Percentiles rank a stretch among this genome's conserved stretches.
Conservation (phyloP, 2,888 invertebrate genomes). For the Norana najaformis region DNA sequence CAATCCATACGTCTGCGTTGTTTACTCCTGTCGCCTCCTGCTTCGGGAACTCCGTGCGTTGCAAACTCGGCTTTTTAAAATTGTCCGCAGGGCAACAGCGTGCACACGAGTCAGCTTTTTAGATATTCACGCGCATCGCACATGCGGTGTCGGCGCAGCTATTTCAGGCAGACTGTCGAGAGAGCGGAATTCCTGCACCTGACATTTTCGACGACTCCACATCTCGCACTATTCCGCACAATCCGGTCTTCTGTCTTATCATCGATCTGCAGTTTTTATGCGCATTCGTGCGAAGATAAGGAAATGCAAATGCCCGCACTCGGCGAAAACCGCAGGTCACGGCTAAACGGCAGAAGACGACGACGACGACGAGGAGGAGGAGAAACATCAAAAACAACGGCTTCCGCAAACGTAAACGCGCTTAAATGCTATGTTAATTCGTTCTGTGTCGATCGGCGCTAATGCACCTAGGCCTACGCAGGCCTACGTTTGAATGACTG, state of each 20-base stretch:
- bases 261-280: background rate
- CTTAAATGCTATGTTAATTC: background rate
- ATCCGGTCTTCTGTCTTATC: background rate
- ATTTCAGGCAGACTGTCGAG: too few relatives aligned
- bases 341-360: background rate
- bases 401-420: background rate
- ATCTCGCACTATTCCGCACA: background rate
- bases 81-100: background rate
- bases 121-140: background rate
- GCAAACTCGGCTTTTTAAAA: background rate
- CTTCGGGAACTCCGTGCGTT: background rate
- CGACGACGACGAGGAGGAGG: background rate
- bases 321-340: background rate
- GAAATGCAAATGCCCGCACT: background rate
- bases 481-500: background rate
- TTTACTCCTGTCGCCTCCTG: background rate
- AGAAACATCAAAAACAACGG: background rate
- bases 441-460: background rate
- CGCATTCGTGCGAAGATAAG: background rate
- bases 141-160: too few relatives aligned
- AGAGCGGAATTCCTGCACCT: background rate
- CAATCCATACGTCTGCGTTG: background rate
- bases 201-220: background rate
- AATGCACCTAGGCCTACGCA: background rate
- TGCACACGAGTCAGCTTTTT: background rate